These are phyloP conservation scores for Antedon mediterranea DNA, from an alignment of 53 echinoderm and acorn worm genomes.

Conservation along the genomic window DNA sequence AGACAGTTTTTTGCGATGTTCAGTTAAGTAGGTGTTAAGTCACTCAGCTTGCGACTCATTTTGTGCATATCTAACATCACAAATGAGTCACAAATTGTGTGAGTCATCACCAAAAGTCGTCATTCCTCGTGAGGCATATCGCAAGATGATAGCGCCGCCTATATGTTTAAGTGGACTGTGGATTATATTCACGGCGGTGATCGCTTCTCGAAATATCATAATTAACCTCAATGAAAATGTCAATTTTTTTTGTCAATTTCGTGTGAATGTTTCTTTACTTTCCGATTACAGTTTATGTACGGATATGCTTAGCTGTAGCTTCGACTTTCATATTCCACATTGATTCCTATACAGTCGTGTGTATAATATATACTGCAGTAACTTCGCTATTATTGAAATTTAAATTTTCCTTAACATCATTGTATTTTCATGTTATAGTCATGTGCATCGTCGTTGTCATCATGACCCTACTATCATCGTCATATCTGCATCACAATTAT, in stretches of 20 bases:
- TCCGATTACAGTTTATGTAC: no score
- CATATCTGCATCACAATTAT: slow-evolving; percentile 12
- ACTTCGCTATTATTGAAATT: no score
- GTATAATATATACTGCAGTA: no score
- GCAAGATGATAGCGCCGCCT: slow-evolving; percentile 7
- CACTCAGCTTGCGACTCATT: neutral
- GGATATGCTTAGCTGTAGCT: no score
- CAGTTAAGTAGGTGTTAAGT: neutral
- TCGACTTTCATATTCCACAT: no score
- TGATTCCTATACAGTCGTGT: no score
- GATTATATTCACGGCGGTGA: neutral
- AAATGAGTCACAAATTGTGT: slow-evolving; percentile 1
- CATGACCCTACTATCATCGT: no score
- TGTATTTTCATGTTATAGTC: no score
- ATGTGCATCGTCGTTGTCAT: no score
- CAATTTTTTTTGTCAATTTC: neutral
- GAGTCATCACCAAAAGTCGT: neutral
- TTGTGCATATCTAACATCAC: neutral
- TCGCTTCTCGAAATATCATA: neutral
- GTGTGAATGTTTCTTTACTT: neutral
- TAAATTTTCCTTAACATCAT: no score
- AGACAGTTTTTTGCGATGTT: neutral
- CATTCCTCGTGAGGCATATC: neutral
- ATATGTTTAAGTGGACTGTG: neutral
- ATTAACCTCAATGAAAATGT: neutral